Evolutionary conservation across 2,113 vertebrate genomes (phyloP).

Genomic region (Myotis yumanensis): DNA sequence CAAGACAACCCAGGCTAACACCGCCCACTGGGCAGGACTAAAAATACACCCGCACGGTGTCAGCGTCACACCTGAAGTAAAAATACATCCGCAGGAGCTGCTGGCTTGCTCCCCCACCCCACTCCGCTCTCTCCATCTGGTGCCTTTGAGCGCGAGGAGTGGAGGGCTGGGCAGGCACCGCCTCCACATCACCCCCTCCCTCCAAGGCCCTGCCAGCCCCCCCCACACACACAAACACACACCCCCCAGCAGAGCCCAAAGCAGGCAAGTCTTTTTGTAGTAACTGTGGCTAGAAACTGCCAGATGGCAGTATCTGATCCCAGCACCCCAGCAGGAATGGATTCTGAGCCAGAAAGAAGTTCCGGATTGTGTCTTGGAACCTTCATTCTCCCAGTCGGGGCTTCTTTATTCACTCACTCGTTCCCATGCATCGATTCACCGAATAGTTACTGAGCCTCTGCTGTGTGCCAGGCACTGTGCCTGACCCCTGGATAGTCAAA

Average conservation of each 20-base stretch:
- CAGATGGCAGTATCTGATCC: slow-evolving; percentile 29
- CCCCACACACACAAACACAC: too few species aligned
- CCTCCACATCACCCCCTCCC: background rate
- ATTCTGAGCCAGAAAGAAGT: background rate
- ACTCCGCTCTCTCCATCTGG: slow-evolving; percentile 70
- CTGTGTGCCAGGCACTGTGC: background rate
- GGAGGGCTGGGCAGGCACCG: background rate
- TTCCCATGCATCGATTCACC: background rate
- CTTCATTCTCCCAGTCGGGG: background rate
- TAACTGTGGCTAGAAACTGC: slow-evolving; percentile 42
- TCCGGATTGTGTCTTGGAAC: background rate
- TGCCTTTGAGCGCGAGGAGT: background rate
- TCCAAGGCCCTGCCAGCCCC: background rate
- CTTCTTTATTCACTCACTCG: background rate
- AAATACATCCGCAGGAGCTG: slow-evolving; percentile 72
- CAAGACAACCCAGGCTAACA: slow-evolving; percentile 76
- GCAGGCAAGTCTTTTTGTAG: background rate
- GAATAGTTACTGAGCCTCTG: background rate
- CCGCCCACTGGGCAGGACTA: slow-evolving; percentile 77
- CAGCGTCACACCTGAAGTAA: slow-evolving; percentile 78
- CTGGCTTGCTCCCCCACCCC: slow-evolving; percentile 36
- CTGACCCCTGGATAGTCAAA: background rate
- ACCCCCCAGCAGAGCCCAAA: background rate
- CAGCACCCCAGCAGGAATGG: background rate
- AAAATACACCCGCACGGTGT: slow-evolving; percentile 71